phyloP scores from a whole-genome alignment of 2,113 vertebrate species.

The Prionailurus viverrinus region DNA sequence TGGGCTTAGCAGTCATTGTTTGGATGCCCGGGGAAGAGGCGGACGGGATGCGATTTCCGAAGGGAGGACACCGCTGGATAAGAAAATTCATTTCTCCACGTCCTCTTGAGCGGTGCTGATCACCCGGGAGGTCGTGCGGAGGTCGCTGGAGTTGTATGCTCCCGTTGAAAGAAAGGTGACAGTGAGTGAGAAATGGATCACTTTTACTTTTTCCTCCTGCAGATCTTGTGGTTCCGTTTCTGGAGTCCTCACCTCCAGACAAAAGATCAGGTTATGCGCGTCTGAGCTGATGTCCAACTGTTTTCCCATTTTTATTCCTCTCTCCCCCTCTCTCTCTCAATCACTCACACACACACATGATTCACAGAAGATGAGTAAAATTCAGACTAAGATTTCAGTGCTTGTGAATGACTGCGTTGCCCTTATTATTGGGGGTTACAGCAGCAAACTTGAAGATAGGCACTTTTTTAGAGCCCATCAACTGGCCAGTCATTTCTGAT shows the following conservation, averaged over 20 bases:
- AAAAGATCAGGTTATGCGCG: background rate
- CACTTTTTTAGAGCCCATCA: slow-evolving; percentile 83
- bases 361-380: slow-evolving; percentile 77
- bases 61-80: background rate
- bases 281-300: background rate
- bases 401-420: slow-evolving; percentile 79
- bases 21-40: accelerated
- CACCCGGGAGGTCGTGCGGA: background rate
- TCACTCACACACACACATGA: background rate
- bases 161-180: slow-evolving; percentile 35
- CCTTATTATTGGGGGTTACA: slow-evolving; percentile 80
- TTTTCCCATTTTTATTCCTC: background rate
- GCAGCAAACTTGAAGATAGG: slow-evolving; percentile 71
- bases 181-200: slow-evolving; percentile 3
- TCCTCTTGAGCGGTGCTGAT: slow-evolving; percentile 23
- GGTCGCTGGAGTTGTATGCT: background rate
- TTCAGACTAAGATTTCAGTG: slow-evolving; percentile 48
- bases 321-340: slow-evolving; percentile 35
- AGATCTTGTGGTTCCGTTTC: background rate
- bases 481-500: slow-evolving; percentile 72
- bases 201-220: background rate
- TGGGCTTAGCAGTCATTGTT: background rate
- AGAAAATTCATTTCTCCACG: slow-evolving; percentile 30
- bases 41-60: background rate
- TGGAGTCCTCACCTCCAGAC: background rate